Base-by-base conservation (phyloP, 92 coral and sea anemone species). In the Zoanthus gigantus region DNA sequence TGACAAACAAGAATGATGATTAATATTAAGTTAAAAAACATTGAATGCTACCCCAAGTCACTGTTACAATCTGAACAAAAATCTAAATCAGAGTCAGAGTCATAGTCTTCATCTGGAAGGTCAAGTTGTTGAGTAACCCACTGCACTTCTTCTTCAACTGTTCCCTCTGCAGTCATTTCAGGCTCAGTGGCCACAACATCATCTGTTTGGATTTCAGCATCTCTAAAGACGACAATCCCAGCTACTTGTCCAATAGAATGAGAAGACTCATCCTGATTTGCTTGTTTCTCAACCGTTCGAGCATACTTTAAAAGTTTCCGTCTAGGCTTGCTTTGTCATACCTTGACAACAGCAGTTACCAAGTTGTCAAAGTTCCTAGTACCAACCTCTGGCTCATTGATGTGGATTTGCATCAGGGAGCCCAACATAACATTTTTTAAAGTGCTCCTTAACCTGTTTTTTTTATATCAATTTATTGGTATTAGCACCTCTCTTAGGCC, bases 181-280 rank as follows among this genome's bases (percentile, higher is more conserved):
- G 58, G 58, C 58, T 53, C 58, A 7, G 58, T 53, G 58, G 58
- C 6, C 58, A 53, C 58, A 13, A 9, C 84, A 79, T 78, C 84
- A 78, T 79, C 72, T 50, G 84, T 79, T 11, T 79, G 84, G 69
- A 53, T 79, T 44, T 79, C 84, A 45, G 84, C 84, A 78, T 78
- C 69, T 52, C 71, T 1, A 2, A 79, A 72, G 69, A 18, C 1
- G 69, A 79, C 84, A 79, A 79, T 79, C 84, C 42, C 67, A 56
- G 84, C 32, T 15, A 17, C 69, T 79, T 79, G 74, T 79, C 71
- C 84, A 50, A 71, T 79, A 79, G 84, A 79, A 71, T 71, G 75
- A 29, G 45, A 9, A 79, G 74, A 46, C 72, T 48, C 84, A 31
- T 50, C 37, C 84, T 50, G 84, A 79, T 56, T 79, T 79, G 84